Conservation (phyloP, 2,888 invertebrate genomes). For the Archips crataeganus region DNA sequence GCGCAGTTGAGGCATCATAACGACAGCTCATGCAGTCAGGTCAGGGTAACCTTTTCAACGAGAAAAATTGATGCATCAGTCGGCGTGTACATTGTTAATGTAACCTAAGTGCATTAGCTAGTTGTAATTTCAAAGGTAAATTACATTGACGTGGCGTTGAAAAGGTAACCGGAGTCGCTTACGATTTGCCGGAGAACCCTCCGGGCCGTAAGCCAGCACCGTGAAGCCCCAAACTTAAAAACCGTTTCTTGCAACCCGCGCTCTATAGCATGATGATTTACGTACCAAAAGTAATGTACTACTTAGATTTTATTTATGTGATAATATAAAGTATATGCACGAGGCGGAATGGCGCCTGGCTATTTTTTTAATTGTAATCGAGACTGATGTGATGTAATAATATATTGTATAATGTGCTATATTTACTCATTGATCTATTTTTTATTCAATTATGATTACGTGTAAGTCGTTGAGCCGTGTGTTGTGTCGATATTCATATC, state of each 20-base stretch:
- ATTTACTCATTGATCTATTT: slow-evolving; percentile 70
- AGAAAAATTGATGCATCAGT: too few species aligned
- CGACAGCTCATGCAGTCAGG: neutral
- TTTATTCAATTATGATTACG: slow-evolving; percentile 55
- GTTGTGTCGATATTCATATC: slow-evolving; percentile 43
- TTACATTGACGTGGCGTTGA: too few species aligned
- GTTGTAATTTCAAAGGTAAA: too few species aligned
- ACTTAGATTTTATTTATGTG: slow-evolving; percentile 44
- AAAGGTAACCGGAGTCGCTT: neutral
- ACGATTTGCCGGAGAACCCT: neutral
- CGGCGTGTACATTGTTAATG: too few species aligned
- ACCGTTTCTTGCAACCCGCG: neutral
- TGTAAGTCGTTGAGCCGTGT: slow-evolving; percentile 44
- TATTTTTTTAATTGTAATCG: slow-evolving; percentile 53
- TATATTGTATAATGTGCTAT: slow-evolving; percentile 61
- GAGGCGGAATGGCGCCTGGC: slow-evolving; percentile 20
- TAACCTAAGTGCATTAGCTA: too few species aligned
- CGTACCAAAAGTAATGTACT: slow-evolving; percentile 37
- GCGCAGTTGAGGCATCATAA: neutral
- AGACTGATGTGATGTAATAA: slow-evolving; percentile 73
- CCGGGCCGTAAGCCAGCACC: neutral
- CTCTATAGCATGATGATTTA: neutral
- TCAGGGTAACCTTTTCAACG: too few species aligned
- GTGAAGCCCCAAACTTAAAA: neutral
- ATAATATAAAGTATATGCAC: slow-evolving; percentile 39